Base-by-base conservation (phyloP, 2,888 invertebrate species). In the Lasioglossum pauxillum region DNA sequence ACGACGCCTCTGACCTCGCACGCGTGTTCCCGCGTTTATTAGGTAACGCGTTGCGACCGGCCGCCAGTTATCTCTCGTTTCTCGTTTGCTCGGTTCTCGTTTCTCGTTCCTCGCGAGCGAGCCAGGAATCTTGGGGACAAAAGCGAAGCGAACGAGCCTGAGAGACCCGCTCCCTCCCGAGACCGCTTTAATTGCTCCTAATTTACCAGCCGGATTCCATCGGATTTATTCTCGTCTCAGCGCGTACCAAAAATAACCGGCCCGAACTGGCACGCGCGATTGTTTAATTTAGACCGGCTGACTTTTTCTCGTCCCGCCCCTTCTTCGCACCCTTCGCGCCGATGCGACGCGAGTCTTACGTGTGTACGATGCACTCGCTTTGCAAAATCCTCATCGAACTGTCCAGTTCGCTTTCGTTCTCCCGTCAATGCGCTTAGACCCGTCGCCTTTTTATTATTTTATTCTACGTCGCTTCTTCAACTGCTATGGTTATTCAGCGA, bases 141-240 rank as follows among this genome's bases (percentile, higher is more conserved):
- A 84, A 90, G 90, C 44, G 88, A 86, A 84, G 90, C 44, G 88
- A 86, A 85, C 89, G 81, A 83, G 76, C 76, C 53, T 53, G 75
- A 53, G 71, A 53, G 53, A 53, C 75, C 72, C 67, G 67, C 71
- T 81, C 78, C 82, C 64, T 85, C 75, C 75, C 44, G 49, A 69
- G 80, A 75, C 90, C 86, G 91, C 87, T 92, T 93, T 93, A 94
- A 94, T 93, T 94, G 94, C 91, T 93, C 92, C 89, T 93, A 94
- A 94, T 94, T 93, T 91, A 91, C 92, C 90, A 91, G 90, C 88
- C 90, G 90, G 90, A 93, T 93, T 94, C 92, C 92, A 91, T 88
- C 85, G 90, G 93, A 93, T 93, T 94, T 93, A 93, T 92, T 92
- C 92, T 91, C 87, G 92, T 90, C 83, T 72, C 41, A 78, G 46